A percentile compares a stretch with the other conserved stretches of the same genome.
Evolutionary conservation across 2,888 invertebrate genomes (phyloP).

Genomic region (Hydraecia micacea): DNA sequence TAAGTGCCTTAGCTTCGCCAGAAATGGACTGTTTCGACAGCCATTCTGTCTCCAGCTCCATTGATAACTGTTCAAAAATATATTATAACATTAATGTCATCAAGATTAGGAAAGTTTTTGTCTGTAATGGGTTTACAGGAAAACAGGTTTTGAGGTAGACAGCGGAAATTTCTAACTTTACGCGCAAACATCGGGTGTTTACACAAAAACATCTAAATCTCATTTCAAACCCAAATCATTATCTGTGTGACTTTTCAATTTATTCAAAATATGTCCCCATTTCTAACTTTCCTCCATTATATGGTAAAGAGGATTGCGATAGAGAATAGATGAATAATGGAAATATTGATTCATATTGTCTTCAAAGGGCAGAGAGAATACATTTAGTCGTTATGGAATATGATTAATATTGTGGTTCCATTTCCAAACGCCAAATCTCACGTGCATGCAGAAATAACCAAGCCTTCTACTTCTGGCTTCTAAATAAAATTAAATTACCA

Average conservation of each 20-base stretch:
- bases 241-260: slow-evolving; percentile 22
- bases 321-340: slow-evolving; percentile 30
- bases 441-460: background rate
- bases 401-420: background rate
- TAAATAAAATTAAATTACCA: slow-evolving; percentile 10
- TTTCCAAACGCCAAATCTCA: background rate
- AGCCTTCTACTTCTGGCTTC: background rate
- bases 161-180: background rate
- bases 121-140: slow-evolving; percentile 1
- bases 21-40: slow-evolving; percentile 91
- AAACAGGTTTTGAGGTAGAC: background rate
- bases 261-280: slow-evolving; percentile 40
- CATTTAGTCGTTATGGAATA: background rate
- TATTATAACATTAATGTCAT: background rate
- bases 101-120: background rate
- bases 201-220: background rate
- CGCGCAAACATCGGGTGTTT: background rate
- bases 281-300: slow-evolving; percentile 32
- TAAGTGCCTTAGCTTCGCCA: slow-evolving; percentile 90
- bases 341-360: slow-evolving; percentile 7
- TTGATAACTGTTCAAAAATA: slow-evolving; percentile 87
- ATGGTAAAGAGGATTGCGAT: slow-evolving; percentile 18
- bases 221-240: slow-evolving; percentile 4
- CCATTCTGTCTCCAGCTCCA: slow-evolving; percentile 94
- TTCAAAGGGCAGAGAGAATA: background rate